Evolutionary conservation across 2,888 invertebrate genomes (phyloP), one percentile per base, ranked within the genome.

Genomic region (Eupeodes latifasciatus): DNA sequence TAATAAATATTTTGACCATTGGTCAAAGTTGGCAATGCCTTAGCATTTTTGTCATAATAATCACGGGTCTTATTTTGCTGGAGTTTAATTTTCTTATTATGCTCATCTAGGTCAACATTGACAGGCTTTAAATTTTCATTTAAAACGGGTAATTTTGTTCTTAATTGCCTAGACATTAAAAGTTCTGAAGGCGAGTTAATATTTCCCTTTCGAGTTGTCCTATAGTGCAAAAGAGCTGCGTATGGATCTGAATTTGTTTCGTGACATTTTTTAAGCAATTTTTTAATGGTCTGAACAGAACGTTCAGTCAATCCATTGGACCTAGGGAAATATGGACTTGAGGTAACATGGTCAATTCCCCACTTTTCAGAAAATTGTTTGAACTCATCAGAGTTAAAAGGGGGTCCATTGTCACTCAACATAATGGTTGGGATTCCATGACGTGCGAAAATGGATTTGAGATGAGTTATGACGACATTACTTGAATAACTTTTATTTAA

Each of bases 241-340:
- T 75, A 75, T 9, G 75, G 74, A 67, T 81, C 81, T 1, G 81
- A 34, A 27, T 69, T 51, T n/a, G 74, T 53, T 49, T 67, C 75
- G 44, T 14, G 4, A 75, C 81, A 75, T 81, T 75, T 81, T 5
- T 27, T 14, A 11, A 67, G 47, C 1, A 79, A 27, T 27, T 27
- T 16, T n/a, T 79, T 53, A 11, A 81, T 51, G 9, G 79, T 71
- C 36, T 66, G 61, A 62, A 75, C 67, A 11, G 66, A 67, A 0
- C 80, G 44, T 66, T 81, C 74, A 11, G 74, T 64, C 40, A 74
- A 62, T 1, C 78, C 61, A 59, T 79, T 79, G 14, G 69, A 71
- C 40, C 69, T 61, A 0, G 71, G 66, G 7, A 66, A 66, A 40
- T 72, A 64, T 40, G 80, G 80, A 36, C 74, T 74, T 5, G 74